Conservation (phyloP, 2,113 vertebrate genomes). For the Stegastes partitus region DNA sequence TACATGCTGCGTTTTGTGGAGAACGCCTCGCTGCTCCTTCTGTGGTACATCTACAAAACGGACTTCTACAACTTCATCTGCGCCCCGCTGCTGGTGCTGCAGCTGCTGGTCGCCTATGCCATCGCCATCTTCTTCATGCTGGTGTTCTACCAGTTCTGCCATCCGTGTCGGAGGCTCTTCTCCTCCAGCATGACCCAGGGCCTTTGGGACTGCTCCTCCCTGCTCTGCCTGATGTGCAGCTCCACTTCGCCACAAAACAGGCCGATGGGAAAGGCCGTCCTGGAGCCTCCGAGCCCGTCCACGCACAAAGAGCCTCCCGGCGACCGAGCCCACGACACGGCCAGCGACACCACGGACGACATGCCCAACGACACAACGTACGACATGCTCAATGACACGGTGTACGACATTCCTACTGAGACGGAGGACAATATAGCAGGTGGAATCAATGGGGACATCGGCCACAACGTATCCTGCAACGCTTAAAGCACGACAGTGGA, state of each 20-base stretch:
- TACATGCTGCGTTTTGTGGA: conserved; percentile 94
- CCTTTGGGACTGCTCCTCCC: conserved; percentile 85
- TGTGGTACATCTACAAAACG: conserved; percentile 93
- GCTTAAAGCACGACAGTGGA: conserved; percentile 61
- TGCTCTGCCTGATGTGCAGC: conserved; percentile 81
- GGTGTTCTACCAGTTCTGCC: conserved; percentile 96
- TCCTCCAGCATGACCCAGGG: conserved; percentile 89
- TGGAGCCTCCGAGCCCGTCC: conserved; percentile 63
- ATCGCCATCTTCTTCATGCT: conserved; percentile 94
- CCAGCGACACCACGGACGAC: conserved; percentile 62
- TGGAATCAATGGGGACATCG: conserved; percentile 76
- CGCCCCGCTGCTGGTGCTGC: conserved; percentile 89
- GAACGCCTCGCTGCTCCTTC: conserved; percentile 91
- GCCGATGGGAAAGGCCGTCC: conserved; percentile 65
- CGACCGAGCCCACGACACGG: conserved; percentile 60
- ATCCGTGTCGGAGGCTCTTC: conserved; percentile 95
- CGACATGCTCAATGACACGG: conserved; percentile 73
- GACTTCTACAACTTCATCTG: conserved; percentile 91
- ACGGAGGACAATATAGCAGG: conserved; percentile 10
- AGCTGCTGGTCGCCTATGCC: conserved; percentile 90
- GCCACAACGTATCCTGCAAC: conserved; percentile 78
- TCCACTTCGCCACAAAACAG: conserved; percentile 36
- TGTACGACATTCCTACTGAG: conserved; percentile 53
- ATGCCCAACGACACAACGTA: conserved; percentile 57
- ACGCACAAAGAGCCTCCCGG: conserved; percentile 66